phyloP scores from a whole-genome alignment of 1,140 invertebrate species.

The Sinella curviseta region DNA sequence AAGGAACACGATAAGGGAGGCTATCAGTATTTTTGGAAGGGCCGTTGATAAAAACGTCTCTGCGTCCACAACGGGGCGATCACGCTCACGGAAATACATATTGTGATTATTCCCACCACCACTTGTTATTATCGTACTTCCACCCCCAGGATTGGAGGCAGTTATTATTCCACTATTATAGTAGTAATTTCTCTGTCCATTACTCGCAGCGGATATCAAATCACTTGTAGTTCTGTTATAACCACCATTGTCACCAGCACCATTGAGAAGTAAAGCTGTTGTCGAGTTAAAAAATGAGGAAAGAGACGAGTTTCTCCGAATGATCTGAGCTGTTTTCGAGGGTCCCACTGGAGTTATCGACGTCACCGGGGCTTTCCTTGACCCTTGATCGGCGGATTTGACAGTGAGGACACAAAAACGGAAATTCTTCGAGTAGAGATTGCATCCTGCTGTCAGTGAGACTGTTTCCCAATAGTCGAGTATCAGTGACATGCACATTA shows the following conservation, averaged over 20 bases:
- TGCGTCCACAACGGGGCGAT: conserved; percentile 39
- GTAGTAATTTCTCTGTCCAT: conserved; percentile 1
- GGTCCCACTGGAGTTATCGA: neutral
- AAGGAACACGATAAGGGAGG: conserved; percentile 43
- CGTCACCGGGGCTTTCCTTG: conserved; percentile 1
- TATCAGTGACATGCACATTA: conserved; percentile 45
- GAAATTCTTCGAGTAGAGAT: conserved; percentile 46
- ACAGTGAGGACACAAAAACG: conserved; percentile 47
- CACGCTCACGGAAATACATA: conserved; percentile 47
- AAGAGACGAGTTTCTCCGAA: conserved; percentile 1
- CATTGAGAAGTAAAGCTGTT: neutral
- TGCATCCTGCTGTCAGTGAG: conserved; percentile 46
- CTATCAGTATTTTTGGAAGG: conserved; percentile 46
- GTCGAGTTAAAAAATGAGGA: conserved; percentile 2
- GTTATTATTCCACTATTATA: conserved; percentile 15
- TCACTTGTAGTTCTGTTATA: neutral
- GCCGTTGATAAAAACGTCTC: conserved; percentile 46
- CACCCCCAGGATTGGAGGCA: neutral
- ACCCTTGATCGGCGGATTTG: conserved; percentile 30
- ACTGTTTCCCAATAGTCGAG: conserved; percentile 49
- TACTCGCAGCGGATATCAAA: neutral
- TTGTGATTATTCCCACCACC: conserved; percentile 8
- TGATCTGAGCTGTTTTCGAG: conserved; percentile 10
- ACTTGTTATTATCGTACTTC: neutral
- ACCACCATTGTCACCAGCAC: neutral